A percentile compares a stretch with the other conserved stretches of the same genome.
Conservation (phyloP, 2,888 invertebrate genomes). For the Ophraella communa region DNA sequence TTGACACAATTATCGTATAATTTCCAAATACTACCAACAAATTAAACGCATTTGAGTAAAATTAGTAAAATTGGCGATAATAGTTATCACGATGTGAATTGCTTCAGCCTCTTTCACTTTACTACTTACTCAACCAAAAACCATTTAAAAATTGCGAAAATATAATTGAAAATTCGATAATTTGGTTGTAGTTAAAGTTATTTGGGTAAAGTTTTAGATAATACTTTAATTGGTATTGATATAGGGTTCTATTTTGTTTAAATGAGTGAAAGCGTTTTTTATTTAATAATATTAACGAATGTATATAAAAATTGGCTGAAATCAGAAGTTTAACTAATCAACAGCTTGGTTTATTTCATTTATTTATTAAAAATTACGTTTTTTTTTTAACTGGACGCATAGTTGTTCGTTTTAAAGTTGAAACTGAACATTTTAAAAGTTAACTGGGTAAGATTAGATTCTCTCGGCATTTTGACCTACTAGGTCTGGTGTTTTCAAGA, state of each 20-base stretch:
- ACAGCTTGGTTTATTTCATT: too few relatives aligned
- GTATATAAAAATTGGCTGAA: too few relatives aligned
- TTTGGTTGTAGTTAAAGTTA: not conserved
- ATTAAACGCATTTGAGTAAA: not conserved
- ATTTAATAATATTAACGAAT: not conserved
- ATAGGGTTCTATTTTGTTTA: not conserved
- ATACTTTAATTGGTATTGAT: not conserved
- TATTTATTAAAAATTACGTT: too few relatives aligned
- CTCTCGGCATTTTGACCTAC: too few relatives aligned
- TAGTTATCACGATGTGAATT: not conserved
- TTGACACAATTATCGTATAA: not conserved
- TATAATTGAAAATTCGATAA: conserved; percentile 14
- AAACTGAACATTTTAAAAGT: too few relatives aligned
- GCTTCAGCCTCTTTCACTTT: conserved; percentile 1
- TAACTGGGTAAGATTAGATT: too few relatives aligned
- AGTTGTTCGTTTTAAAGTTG: too few relatives aligned
- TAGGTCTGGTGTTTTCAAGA: too few relatives aligned
- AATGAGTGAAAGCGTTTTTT: not conserved
- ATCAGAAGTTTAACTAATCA: too few relatives aligned
- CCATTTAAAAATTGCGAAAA: conserved; percentile 23
- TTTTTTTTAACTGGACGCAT: too few relatives aligned
- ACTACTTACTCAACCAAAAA: conserved; percentile 7
- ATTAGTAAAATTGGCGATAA: not conserved
- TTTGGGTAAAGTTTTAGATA: not conserved
- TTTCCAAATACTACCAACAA: not conserved